Percentiles rank a stretch among this genome's conserved stretches.
Evolutionary conservation across 1,140 invertebrate species (phyloP).

Genomic region (Bombus picipes): DNA sequence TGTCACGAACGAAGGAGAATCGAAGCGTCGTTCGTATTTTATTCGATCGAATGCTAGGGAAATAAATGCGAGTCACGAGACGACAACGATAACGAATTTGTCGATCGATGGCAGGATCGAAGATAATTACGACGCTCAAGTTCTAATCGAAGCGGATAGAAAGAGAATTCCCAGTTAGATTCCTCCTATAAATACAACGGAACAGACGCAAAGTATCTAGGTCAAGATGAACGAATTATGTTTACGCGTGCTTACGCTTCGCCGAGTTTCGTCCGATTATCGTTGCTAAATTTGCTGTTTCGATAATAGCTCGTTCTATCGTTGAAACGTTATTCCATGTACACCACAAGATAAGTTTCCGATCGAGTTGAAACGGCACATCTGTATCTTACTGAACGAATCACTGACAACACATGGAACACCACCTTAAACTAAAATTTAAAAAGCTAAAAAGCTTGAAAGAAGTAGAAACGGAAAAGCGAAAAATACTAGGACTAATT

Average conservation of each 20-base stretch:
- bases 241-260: slow-evolving; percentile 45
- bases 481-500: no score
- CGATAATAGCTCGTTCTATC: slow-evolving; percentile 32
- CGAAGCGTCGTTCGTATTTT: neutral
- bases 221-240: slow-evolving; percentile 46
- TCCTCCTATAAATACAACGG: slow-evolving; percentile 54
- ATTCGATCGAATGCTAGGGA: neutral
- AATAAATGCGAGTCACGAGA: neutral
- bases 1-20: neutral
- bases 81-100: neutral
- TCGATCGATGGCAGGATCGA: neutral
- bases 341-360: no score
- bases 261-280: neutral
- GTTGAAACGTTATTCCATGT: no score
- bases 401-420: no score
- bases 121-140: neutral
- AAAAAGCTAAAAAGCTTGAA: no score
- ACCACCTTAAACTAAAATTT: no score
- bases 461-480: no score
- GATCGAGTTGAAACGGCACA: no score
- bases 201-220: slow-evolving; percentile 48
- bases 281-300: slow-evolving; percentile 51
- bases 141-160: slow-evolving; percentile 16
- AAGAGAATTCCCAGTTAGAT: slow-evolving; percentile 1
- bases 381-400: no score